Evolutionary conservation across 30 jellyfish, hydroid and myxozoan species (phyloP), one percentile per base, ranked within the genome.

Genomic region (Mastigias papua): DNA sequence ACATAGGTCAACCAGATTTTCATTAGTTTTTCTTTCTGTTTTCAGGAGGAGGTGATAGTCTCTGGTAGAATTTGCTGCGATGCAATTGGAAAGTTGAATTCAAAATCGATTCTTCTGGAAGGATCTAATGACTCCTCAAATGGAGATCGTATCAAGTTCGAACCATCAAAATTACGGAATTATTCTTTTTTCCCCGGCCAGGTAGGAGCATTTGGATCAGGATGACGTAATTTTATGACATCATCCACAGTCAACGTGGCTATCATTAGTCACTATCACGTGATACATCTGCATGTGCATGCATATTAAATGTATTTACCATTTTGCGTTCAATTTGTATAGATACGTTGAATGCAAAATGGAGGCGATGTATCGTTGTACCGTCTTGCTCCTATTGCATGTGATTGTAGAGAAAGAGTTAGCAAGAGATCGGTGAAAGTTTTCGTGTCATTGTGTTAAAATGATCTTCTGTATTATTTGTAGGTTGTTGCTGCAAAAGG

Each of bases 131-230:
- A 78, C 28, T 20, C 37, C 2, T 89, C 99, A 4, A 70, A 71
- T 22, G 99, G 99, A 19, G 85, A 67, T n/a, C 83, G 97, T 27
- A 66, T 89, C 54, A 97, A 82, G 19, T 34, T 94, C 1, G 97
- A 94, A 73, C 94, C 87, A 34, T 33, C 86, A 20, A 50, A 76
- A 21, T 58, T 86, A 31, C 80, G 68, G 37, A 37, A 71, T 37
- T 94, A 61, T 61, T 94, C 99, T 1, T 66, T 90, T 27, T 94
- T 94, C 73, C 99, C 99, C 0, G 99, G 99, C 9, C 99, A 94
- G 97, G 99, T 94, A n/a, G n/a, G n/a, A n/a, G n/a, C n/a, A n/a
- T n/a, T n/a, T n/a, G n/a, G n/a, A n/a, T n/a, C n/a, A n/a, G n/a
- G n/a, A n/a, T n/a, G n/a, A n/a, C n/a, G n/a, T n/a, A n/a, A n/a